Percentiles rank a stretch among this genome's conserved stretches.
Evolutionary conservation across 2,888 invertebrate genomes (phyloP).

Genomic region (Yponomeuta cagnagella): DNA sequence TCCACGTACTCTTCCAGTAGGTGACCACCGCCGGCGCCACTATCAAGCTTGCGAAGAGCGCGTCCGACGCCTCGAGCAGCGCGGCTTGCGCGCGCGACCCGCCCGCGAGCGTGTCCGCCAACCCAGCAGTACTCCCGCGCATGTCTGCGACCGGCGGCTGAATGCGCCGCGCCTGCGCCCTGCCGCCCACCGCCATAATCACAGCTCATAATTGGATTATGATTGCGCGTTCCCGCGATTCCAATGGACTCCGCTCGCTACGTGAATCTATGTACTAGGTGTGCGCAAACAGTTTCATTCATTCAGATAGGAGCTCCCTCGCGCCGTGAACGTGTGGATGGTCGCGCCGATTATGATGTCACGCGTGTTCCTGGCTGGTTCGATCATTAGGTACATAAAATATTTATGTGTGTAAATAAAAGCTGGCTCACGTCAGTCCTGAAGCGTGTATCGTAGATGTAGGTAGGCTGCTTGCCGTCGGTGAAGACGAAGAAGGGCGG

Average conservation of each 20-base stretch:
- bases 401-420: too few relatives aligned
- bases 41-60: slow-evolving; percentile 81
- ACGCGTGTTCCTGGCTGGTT: background rate
- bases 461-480: slow-evolving; percentile 75
- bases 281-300: slow-evolving; percentile 10
- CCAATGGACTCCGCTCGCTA: slow-evolving; percentile 26
- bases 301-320: background rate
- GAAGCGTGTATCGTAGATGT: slow-evolving; percentile 77
- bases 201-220: slow-evolving; percentile 65
- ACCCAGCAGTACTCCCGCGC: slow-evolving; percentile 81
- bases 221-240: slow-evolving; percentile 48
- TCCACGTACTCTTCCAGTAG: slow-evolving; percentile 93
- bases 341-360: background rate
- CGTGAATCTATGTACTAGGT: slow-evolving; percentile 12
- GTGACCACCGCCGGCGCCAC: slow-evolving; percentile 88
- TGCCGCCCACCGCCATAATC: slow-evolving; percentile 44
- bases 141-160: slow-evolving; percentile 58
- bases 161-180: slow-evolving; percentile 34
- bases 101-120: slow-evolving; percentile 77
- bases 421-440: slow-evolving; percentile 52
- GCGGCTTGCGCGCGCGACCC: slow-evolving; percentile 64
- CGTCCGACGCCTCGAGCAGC: slow-evolving; percentile 82
- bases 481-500: slow-evolving; percentile 75
- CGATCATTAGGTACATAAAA: too few relatives aligned
- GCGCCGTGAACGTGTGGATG: background rate